phyloP scores from a whole-genome alignment of 2,888 invertebrate species.

The Pseudococcus viburni region DNA sequence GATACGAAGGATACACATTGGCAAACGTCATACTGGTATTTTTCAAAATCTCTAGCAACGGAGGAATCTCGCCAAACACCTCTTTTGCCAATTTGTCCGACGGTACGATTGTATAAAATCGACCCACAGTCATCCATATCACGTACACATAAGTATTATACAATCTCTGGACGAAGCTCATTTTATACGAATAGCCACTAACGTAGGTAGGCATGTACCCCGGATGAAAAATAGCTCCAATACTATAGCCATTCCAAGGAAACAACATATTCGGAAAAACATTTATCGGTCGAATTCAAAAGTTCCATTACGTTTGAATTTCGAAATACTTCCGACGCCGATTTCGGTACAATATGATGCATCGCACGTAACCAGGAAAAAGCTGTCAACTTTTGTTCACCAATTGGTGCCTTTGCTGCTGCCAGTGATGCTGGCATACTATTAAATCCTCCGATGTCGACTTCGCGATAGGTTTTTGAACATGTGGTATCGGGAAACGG shows the following conservation, averaged over 20 bases:
- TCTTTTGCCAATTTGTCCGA: background rate
- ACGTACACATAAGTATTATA: background rate
- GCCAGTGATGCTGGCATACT: no score
- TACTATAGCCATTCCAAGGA: conserved; percentile 67
- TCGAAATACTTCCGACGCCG: background rate
- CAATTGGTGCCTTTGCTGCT: background rate
- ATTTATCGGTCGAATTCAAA: conserved; percentile 24
- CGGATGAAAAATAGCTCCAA: conserved; percentile 68
- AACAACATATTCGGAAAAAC: conserved; percentile 44
- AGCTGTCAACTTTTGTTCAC: background rate
- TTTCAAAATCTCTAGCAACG: conserved; percentile 20
- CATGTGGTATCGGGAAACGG: conserved; percentile 4
- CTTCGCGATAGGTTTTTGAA: no score
- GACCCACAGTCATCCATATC: background rate
- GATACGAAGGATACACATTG: background rate
- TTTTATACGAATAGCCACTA: background rate
- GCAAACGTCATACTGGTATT: conserved; percentile 49
- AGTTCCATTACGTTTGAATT: background rate
- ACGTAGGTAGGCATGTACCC: conserved; percentile 25
- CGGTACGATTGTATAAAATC: background rate
- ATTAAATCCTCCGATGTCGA: background rate
- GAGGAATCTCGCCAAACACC: conserved; percentile 30
- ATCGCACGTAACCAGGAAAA: background rate
- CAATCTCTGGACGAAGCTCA: conserved; percentile 28
- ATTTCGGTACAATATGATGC: background rate